Evolutionary conservation across 1,140 invertebrate species (phyloP).

Genomic region (Ladona fulva): DNA sequence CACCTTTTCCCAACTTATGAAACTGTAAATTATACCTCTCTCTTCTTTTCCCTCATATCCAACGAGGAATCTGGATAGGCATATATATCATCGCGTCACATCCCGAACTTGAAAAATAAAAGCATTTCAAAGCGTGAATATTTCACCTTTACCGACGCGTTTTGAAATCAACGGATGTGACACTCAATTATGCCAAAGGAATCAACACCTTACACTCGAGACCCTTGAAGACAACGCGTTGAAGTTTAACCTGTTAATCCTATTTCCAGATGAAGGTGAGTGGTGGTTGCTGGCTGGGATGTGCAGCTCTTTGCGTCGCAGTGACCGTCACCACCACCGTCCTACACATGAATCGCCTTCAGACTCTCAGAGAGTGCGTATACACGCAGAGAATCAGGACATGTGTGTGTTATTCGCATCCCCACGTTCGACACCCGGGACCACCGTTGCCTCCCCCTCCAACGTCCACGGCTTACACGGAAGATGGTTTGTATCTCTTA

Average conservation of each 20-base stretch:
- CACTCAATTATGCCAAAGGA: too few relatives aligned
- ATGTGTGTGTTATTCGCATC: constrained; percentile 60
- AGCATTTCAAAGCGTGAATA: too few relatives aligned
- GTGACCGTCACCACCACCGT: constrained; percentile 87
- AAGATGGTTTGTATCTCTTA: background rate
- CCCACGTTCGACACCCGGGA: background rate
- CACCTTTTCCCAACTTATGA: too few relatives aligned
- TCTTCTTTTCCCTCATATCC: too few relatives aligned
- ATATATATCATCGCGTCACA: too few relatives aligned
- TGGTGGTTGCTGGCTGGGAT: constrained; percentile 71
- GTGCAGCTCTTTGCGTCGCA: constrained; percentile 72
- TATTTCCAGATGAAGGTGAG: constrained; percentile 71
- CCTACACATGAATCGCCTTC: constrained; percentile 85
- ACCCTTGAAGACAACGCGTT: too few relatives aligned
- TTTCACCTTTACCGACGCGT: too few relatives aligned
- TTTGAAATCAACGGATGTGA: too few relatives aligned
- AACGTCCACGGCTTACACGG: background rate
- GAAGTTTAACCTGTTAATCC: constrained; percentile 11
- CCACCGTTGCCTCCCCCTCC: background rate
- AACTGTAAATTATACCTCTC: too few relatives aligned
- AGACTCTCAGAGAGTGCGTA: constrained; percentile 75
- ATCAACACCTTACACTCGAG: too few relatives aligned
- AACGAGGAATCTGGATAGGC: too few relatives aligned
- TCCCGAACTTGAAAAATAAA: too few relatives aligned
- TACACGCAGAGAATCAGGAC: constrained; percentile 67